These are phyloP conservation scores for Gavialis gangeticus DNA, from an alignment of 2,113 vertebrate genomes.

Conservation along the genomic window DNA sequence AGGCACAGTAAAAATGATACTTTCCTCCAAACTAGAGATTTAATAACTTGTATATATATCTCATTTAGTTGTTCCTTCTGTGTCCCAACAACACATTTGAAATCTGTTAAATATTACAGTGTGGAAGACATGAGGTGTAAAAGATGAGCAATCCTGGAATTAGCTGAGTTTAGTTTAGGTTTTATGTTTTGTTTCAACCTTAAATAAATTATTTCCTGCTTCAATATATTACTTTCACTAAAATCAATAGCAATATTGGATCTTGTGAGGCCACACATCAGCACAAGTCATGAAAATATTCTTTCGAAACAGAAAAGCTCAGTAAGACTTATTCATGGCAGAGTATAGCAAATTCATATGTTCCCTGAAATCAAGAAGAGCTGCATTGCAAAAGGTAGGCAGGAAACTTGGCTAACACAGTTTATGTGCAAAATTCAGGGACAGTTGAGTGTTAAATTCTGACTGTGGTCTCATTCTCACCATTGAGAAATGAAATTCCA, in stretches of 20 bases:
- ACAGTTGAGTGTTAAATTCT: neutral
- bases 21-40: neutral
- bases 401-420: neutral
- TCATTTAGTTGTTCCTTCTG: neutral
- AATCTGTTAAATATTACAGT: neutral
- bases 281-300: neutral
- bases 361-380: neutral
- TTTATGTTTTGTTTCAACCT: neutral
- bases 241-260: neutral
- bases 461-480: neutral
- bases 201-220: neutral
- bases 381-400: neutral
- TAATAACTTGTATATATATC: neutral
- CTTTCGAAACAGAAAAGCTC: neutral
- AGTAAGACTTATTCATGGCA: neutral
- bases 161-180: neutral
- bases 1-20: neutral
- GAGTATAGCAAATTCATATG: neutral
- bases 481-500: neutral
- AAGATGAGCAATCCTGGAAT: neutral
- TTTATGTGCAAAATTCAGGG: neutral
- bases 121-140: neutral
- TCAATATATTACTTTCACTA: neutral
- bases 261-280: neutral
- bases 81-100: fast-evolving